phyloP scores from a whole-genome alignment of 1,140 invertebrate genomes.

The Brachionus angularis region DNA sequence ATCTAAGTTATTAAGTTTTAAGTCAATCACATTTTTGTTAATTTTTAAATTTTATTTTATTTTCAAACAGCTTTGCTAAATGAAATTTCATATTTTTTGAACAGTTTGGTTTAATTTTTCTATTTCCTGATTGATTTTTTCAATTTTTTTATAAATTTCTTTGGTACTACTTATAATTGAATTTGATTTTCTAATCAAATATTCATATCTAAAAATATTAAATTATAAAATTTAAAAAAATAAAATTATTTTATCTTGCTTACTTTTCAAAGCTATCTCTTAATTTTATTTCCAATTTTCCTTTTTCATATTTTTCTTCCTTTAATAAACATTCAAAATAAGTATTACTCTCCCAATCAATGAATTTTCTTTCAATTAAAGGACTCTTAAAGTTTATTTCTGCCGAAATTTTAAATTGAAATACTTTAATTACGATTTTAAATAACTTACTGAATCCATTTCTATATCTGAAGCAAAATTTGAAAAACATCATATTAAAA shows the following conservation, averaged over 20 bases:
- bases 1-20: too few species aligned
- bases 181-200: conserved; percentile 20
- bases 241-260: not conserved
- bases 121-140: not conserved
- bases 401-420: not conserved
- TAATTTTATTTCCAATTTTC: not conserved
- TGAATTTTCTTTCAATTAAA: not conserved
- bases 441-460: conserved; percentile 36
- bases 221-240: not conserved
- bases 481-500: not conserved
- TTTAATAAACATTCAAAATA: not conserved
- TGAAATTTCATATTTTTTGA: too few species aligned
- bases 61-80: too few species aligned
- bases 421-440: not conserved
- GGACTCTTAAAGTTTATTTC: not conserved
- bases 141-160: not conserved
- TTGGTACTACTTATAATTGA: not conserved
- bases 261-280: not conserved
- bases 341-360: conserved; percentile 17
- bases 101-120: too few species aligned
- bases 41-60: too few species aligned
- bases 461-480: conserved; percentile 18
- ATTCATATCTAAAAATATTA: conserved; percentile 1
- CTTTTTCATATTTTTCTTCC: not conserved
- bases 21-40: too few species aligned